These are phyloP conservation scores for Phasia obesa DNA, from an alignment of 2,888 invertebrate genomes.

Conservation along the genomic window DNA sequence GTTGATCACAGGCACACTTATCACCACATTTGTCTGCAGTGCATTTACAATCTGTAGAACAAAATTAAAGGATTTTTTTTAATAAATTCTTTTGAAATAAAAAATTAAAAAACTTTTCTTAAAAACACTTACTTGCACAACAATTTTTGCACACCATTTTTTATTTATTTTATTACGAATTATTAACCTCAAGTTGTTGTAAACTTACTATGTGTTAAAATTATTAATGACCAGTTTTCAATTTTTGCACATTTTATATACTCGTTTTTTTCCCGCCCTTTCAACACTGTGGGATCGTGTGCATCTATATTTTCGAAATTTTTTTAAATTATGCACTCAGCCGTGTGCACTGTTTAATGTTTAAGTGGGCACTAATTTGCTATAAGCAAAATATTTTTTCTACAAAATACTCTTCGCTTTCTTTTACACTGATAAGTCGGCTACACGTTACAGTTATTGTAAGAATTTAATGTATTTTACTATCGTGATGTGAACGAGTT, in stretches of 20 bases:
- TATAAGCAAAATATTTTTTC: neutral
- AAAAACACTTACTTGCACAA: constrained; percentile 74
- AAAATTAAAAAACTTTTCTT: neutral
- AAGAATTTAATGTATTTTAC: too few species aligned
- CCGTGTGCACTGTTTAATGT: constrained; percentile 57
- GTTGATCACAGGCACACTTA: constrained; percentile 76
- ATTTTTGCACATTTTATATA: constrained; percentile 46
- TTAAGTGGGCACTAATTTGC: constrained; percentile 26
- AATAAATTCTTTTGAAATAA: neutral
- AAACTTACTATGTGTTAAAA: constrained; percentile 13
- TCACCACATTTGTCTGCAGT: constrained; percentile 76
- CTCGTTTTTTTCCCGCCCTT: neutral
- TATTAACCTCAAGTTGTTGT: neutral
- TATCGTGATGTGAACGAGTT: too few species aligned
- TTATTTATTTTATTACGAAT: neutral
- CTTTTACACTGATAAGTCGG: neutral
- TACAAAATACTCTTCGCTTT: neutral
- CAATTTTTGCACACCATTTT: constrained; percentile 78
- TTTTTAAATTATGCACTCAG: constrained; percentile 1
- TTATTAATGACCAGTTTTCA: constrained; percentile 1
- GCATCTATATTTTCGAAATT: constrained; percentile 39
- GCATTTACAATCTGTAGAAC: constrained; percentile 76
- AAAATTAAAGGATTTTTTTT: neutral
- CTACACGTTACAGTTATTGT: too few species aligned
- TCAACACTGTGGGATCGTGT: constrained; percentile 46